Percentiles rank a stretch among this genome's conserved stretches.
Evolutionary conservation across 2,113 vertebrate species (phyloP).

Genomic region (Oncorhynchus tshawytscha): DNA sequence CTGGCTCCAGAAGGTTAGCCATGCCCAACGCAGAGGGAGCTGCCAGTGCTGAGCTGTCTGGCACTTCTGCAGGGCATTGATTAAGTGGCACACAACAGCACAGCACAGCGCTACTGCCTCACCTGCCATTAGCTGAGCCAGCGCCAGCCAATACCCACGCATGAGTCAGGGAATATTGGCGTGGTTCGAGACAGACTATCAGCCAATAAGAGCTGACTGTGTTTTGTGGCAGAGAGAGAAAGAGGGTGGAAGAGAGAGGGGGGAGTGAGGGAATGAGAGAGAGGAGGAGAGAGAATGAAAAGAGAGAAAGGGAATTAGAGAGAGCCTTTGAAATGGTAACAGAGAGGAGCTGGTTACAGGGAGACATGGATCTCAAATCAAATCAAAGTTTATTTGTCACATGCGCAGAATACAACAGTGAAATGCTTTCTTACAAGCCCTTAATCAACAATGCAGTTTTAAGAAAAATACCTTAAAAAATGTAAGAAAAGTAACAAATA

Average conservation of each 20-base stretch:
- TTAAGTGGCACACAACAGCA: constrained; percentile 49
- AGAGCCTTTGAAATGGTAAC: constrained; percentile 28
- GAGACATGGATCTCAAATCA: background rate
- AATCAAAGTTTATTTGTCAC: too few relatives aligned
- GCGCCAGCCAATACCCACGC: constrained; percentile 48
- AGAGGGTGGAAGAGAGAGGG: background rate
- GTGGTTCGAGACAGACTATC: constrained; percentile 62
- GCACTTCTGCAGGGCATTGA: constrained; percentile 61
- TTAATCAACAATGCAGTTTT: too few relatives aligned
- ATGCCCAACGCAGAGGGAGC: too few relatives aligned
- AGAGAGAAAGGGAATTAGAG: constrained; percentile 12
- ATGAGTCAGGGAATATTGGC: constrained; percentile 37
- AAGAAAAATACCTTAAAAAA: too few relatives aligned
- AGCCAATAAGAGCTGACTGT: constrained; percentile 40
- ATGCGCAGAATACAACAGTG: too few relatives aligned
- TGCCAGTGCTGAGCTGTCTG: constrained; percentile 41
- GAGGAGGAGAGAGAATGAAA: constrained; percentile 10
- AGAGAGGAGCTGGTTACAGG: constrained; percentile 19
- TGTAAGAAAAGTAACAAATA: too few relatives aligned
- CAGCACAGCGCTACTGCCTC: constrained; percentile 32
- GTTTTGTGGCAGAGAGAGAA: background rate
- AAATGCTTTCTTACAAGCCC: too few relatives aligned
- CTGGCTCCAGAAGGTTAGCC: constrained; percentile 13
- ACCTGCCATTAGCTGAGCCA: constrained; percentile 52
- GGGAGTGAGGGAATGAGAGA: background rate